phyloP scores from a whole-genome alignment of 2,797 vertebrate species.

The Mus caroli region DNA sequence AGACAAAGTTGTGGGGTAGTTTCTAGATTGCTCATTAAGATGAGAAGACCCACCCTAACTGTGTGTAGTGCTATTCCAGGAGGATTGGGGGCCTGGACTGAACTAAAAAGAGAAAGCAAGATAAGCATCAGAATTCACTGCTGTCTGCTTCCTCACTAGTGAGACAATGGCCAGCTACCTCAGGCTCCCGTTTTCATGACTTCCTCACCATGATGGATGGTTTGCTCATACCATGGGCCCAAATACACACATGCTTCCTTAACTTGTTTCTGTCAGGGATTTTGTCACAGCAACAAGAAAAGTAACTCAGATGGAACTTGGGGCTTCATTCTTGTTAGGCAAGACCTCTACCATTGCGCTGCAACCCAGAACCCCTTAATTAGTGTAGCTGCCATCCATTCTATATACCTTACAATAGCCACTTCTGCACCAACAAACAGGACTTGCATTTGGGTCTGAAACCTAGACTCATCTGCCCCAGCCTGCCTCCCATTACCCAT shows the following conservation, averaged over 20 bases:
- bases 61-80: neutral
- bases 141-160: neutral
- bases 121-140: neutral
- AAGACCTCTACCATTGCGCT: neutral
- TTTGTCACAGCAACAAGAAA: neutral
- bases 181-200: neutral
- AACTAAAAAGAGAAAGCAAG: neutral
- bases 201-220: neutral
- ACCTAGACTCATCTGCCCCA: neutral
- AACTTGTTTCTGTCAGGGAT: neutral
- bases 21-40: neutral
- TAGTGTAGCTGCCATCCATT: neutral
- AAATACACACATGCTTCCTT: neutral
- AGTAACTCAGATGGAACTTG: neutral
- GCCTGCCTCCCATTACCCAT: neutral
- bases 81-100: neutral
- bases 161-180: neutral
- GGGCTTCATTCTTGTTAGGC: neutral
- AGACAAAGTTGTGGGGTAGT: neutral
- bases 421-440: constrained; percentile 36
- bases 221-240: neutral
- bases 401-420: neutral
- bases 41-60: neutral
- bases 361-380: neutral
- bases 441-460: constrained; percentile 26